phyloP scores from a whole-genome alignment of 2,113 vertebrate genomes.

The Notarius lentiginosus region DNA sequence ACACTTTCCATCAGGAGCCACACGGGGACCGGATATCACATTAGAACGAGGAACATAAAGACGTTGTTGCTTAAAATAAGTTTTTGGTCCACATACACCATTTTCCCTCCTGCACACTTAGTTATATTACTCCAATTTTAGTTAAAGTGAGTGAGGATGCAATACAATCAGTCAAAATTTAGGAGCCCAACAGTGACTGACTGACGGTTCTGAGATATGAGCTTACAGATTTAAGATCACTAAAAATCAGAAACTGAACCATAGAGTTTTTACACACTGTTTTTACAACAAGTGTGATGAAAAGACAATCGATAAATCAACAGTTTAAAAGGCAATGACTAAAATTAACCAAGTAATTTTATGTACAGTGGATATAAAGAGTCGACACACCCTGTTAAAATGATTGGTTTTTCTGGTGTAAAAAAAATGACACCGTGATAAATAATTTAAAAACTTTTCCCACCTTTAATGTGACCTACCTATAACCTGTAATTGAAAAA shows the following conservation, averaged over 20 bases:
- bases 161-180: background rate
- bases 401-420: too few relatives aligned
- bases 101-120: background rate
- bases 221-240: background rate
- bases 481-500: too few relatives aligned
- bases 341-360: background rate
- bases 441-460: too few relatives aligned
- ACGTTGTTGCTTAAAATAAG: background rate
- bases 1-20: background rate
- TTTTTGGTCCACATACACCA: background rate
- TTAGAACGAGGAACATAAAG: background rate
- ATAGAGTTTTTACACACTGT: too few relatives aligned
- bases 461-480: too few relatives aligned
- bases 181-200: background rate
- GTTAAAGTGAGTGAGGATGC: background rate
- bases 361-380: too few relatives aligned
- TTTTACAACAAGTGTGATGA: background rate
- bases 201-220: background rate
- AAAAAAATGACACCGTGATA: too few relatives aligned
- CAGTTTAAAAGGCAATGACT: background rate
- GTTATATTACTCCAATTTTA: background rate
- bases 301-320: background rate
- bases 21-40: background rate
- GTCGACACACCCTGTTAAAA: too few relatives aligned
- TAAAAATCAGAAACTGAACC: background rate